Base-by-base conservation (phyloP, 64 coral and sea anemone species). In the Astreopora myriophthalma region DNA sequence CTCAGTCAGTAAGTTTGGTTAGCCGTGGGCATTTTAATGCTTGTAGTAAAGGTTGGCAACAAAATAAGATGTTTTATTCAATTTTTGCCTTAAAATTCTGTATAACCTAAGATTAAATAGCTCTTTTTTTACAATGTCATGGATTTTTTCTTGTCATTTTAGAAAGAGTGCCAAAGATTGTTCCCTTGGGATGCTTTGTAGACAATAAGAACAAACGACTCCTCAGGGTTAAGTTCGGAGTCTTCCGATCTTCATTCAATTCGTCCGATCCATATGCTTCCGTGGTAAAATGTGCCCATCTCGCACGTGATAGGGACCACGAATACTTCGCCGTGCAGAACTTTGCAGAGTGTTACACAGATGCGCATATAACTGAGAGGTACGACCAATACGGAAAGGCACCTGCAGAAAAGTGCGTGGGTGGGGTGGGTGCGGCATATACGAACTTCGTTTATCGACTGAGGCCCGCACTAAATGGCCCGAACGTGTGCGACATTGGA, bases 361-460 rank as follows among this genome's bases (percentile, higher is more conserved):
- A 22, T 80, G 20, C 2, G n/a, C 33, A 80, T 11, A 80, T 80
- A 34, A 28, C 29, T 34, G 27, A 61, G 19, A 60, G 2, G 16
- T 80, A 34, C 11, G 5, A 61, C 49, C 20, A 3, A 23, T 80
- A 60, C 12, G 76, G 76, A 1, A 16, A 58, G 6, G 48, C 76
- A 5, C 39, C 24, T 46, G 36, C 74, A 76, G 48, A 80, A 31
- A 80, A 80, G 13, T 80, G 76, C 31, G 48, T 22, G 0, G 76
- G 76, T 48, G 74, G 74, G 13, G 74, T 76, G 23, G 24, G 74
- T 27, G 39, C 74, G 13, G 2, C 10, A 8, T 48, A 13, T 12
- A 76, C 74, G 11, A 76, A 76, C 40, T 76, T 48, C 24, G 39
- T 76, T 22, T 76, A 76, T 76, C 74, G 74, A 12, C 75, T 78